phyloP scores from a whole-genome alignment of 1,140 invertebrate genomes.

The Drosophila fuyamai region DNA sequence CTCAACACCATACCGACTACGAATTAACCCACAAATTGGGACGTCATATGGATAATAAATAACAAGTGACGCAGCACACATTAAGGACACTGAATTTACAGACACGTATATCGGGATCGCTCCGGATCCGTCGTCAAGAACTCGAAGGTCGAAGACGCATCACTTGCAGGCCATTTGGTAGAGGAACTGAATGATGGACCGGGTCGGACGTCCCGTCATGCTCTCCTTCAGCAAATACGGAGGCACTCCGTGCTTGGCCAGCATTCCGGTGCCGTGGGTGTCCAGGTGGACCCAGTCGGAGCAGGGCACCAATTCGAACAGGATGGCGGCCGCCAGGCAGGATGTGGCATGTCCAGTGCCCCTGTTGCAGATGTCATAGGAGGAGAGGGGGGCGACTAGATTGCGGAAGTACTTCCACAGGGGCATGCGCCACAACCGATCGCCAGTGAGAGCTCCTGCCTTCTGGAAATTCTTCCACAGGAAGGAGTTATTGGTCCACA shows the following conservation, averaged over 20 bases:
- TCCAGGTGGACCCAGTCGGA: constrained; percentile 89
- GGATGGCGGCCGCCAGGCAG: constrained; percentile 88
- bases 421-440: constrained; percentile 95
- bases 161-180: constrained; percentile 85
- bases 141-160: neutral
- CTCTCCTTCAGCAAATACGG: constrained; percentile 87
- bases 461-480: constrained; percentile 88
- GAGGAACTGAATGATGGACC: constrained; percentile 87
- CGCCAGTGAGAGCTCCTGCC: constrained; percentile 90
- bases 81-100: constrained; percentile 1
- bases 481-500: constrained; percentile 89
- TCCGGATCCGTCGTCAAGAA: constrained; percentile 13
- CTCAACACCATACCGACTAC: neutral
- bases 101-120: neutral
- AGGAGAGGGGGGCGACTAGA: constrained; percentile 85
- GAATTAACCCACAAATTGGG: neutral
- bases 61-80: constrained; percentile 15
- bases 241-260: constrained; percentile 85
- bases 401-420: constrained; percentile 92
- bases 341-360: constrained; percentile 85
- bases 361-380: constrained; percentile 88
- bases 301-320: constrained; percentile 86
- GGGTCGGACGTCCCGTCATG: constrained; percentile 87
- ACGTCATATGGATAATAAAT: constrained; percentile 20
- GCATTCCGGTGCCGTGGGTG: constrained; percentile 88